These are phyloP conservation scores for Zaprionus camerounensis DNA, from an alignment of 1,140 invertebrate genomes.

Conservation along the genomic window DNA sequence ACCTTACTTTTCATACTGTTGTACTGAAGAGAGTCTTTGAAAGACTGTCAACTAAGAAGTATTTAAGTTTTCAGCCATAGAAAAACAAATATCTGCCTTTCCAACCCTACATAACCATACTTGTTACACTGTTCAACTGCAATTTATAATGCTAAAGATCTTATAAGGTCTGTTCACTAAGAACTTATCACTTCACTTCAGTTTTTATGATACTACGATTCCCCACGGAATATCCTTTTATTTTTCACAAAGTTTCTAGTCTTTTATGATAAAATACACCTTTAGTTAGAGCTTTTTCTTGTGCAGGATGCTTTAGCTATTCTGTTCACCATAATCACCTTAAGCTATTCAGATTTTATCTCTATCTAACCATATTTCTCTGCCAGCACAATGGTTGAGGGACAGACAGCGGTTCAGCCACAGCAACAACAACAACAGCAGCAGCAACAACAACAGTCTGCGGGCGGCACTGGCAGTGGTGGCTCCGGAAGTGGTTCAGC, in stretches of 20 bases:
- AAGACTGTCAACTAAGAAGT: too few species aligned
- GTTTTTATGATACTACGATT: too few species aligned
- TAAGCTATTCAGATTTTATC: background rate
- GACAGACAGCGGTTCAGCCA: slow-evolving; percentile 62
- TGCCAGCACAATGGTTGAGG: slow-evolving; percentile 69
- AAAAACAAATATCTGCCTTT: too few species aligned
- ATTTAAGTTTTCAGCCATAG: too few species aligned
- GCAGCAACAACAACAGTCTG: slow-evolving; percentile 52
- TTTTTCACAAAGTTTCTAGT: background rate
- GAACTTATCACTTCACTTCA: too few species aligned
- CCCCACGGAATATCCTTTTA: background rate
- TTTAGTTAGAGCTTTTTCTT: background rate
- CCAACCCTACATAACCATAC: too few species aligned
- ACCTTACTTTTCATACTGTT: too few species aligned
- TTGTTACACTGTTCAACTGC: background rate
- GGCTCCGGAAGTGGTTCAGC: slow-evolving; percentile 17
- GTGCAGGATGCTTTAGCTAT: background rate
- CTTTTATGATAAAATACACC: too few species aligned
- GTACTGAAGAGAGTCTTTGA: too few species aligned
- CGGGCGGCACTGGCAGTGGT: slow-evolving; percentile 21
- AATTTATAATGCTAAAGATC: background rate
- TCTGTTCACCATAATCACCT: background rate
- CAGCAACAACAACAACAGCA: slow-evolving; percentile 36
- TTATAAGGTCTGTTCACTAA: too few species aligned
- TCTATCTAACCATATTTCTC: background rate